Conservation (phyloP, 2,113 vertebrate species). For the Corvus moneduloides region DNA sequence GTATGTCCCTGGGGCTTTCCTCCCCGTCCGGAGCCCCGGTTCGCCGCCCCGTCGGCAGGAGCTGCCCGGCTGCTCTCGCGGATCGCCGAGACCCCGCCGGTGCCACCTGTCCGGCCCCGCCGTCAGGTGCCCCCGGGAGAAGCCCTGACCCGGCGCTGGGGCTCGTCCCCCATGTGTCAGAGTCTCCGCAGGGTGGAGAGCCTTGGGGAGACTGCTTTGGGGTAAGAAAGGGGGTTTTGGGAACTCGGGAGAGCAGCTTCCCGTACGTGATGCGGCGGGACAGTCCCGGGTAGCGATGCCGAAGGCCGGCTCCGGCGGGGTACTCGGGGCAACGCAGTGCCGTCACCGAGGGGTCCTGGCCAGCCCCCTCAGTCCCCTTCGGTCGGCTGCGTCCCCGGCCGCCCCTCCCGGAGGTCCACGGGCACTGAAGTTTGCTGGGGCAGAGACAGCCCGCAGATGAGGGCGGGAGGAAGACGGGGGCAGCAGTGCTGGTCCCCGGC, state of each 20-base stretch:
- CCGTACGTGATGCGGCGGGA: too few species aligned
- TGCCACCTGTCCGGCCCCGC: too few species aligned
- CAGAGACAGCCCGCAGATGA: background rate
- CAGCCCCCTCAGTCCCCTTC: background rate
- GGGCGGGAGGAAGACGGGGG: too few species aligned
- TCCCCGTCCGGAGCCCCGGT: background rate
- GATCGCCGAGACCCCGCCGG: background rate
- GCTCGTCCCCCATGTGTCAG: background rate
- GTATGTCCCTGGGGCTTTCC: background rate
- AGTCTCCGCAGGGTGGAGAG: background rate
- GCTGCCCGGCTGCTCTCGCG: background rate
- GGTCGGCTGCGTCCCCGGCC: background rate
- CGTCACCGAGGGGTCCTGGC: background rate
- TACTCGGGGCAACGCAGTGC: too few species aligned
- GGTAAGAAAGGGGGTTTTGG: too few species aligned
- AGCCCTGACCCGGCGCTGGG: background rate
- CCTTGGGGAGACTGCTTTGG: background rate
- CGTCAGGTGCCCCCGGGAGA: background rate
- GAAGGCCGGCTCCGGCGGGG: background rate
- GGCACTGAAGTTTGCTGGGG: background rate
- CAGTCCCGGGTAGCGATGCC: too few species aligned
- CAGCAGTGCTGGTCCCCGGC: accelerated
- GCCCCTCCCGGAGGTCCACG: background rate
- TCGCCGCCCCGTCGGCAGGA: background rate
- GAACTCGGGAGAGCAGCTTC: background rate